These are phyloP conservation scores for Arvicola amphibius DNA, from an alignment of 2,797 vertebrate species.

Conservation along the genomic window DNA sequence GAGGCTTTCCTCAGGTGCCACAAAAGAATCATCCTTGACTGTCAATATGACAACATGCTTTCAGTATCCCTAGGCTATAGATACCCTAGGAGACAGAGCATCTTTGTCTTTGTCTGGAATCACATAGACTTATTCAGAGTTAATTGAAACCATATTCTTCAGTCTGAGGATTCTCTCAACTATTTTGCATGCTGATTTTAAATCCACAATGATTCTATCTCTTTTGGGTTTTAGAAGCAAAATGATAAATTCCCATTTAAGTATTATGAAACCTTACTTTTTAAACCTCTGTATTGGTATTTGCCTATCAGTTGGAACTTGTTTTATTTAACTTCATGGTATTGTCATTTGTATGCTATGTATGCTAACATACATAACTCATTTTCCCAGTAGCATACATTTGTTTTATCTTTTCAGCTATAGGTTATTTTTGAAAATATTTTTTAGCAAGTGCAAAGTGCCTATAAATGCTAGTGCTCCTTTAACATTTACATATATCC, in stretches of 20 bases:
- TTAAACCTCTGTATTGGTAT: background rate
- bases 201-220: background rate
- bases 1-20: background rate
- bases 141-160: background rate
- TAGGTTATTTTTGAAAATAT: background rate
- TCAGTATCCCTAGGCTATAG: background rate
- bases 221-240: background rate
- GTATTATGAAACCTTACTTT: background rate
- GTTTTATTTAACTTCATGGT: background rate
- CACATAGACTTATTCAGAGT: background rate
- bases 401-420: slow-evolving; percentile 36
- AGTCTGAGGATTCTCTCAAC: background rate
- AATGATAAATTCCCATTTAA: background rate
- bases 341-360: background rate
- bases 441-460: background rate
- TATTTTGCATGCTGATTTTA: slow-evolving; percentile 4
- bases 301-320: background rate
- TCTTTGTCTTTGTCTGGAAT: background rate
- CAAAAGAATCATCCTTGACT: background rate
- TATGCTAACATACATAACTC: background rate
- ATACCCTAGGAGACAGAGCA: background rate
- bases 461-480: background rate
- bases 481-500: background rate
- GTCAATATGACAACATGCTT: background rate
- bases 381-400: background rate